Evolutionary conservation across 2,888 invertebrate genomes (phyloP).

Genomic region (Yponomeuta plumbellus): DNA sequence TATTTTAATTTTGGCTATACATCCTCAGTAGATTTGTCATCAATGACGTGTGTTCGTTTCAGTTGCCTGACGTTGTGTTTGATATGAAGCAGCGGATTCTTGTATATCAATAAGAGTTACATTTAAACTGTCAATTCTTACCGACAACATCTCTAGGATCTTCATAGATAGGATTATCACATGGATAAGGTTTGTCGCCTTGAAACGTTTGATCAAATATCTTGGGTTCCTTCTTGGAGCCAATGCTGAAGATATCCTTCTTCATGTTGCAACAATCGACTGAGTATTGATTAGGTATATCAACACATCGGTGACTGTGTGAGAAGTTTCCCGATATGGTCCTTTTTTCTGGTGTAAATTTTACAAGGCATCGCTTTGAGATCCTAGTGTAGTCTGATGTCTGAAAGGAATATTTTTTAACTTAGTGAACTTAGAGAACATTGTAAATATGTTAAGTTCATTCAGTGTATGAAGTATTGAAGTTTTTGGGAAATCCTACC

Average conservation of each 20-base stretch:
- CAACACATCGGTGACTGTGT: constrained; percentile 37
- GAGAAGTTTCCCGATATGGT: constrained; percentile 58
- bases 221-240: constrained; percentile 45
- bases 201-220: constrained; percentile 32
- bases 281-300: constrained; percentile 34
- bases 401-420: background rate
- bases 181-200: constrained; percentile 24
- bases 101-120: background rate
- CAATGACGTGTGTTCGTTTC: too few species aligned
- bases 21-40: too few species aligned
- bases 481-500: too few species aligned
- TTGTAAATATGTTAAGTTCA: too few species aligned
- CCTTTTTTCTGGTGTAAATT: constrained; percentile 38
- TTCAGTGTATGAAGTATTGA: too few species aligned
- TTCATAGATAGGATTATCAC: constrained; percentile 59
- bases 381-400: constrained; percentile 25
- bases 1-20: too few species aligned
- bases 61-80: too few species aligned
- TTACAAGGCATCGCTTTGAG: constrained; percentile 31
- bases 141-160: constrained; percentile 66
- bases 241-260: constrained; percentile 52
- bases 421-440: too few species aligned
- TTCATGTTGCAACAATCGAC: constrained; percentile 48
- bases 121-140: constrained; percentile 25
- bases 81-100: too few species aligned